Percentiles rank a stretch among this genome's conserved stretches.
Conservation (phyloP, 2,888 invertebrate genomes). For the Epirrhoe tristata region DNA sequence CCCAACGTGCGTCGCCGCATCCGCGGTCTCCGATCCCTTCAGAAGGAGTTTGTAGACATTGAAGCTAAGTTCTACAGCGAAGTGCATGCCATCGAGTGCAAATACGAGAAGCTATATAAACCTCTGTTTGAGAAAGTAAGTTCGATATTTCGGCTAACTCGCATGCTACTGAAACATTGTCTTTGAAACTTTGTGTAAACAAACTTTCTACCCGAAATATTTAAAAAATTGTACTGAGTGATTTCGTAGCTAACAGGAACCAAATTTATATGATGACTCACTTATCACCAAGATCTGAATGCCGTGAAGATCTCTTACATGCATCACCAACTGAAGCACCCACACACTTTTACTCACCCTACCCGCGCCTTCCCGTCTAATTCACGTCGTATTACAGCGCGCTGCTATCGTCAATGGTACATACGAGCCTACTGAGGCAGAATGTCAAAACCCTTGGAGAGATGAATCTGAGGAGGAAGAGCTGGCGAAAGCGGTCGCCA, state of each 20-base stretch:
- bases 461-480: constrained; percentile 90
- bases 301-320: constrained; percentile 78
- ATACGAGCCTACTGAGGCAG: constrained; percentile 95
- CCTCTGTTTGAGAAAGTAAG: constrained; percentile 91
- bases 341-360: neutral
- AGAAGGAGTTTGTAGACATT: constrained; percentile 92
- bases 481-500: constrained; percentile 88
- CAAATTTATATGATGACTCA: constrained; percentile 65
- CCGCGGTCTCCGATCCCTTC: constrained; percentile 94
- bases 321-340: constrained; percentile 80
- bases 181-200: too few species aligned
- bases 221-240: too few species aligned
- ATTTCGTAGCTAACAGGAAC: too few species aligned
- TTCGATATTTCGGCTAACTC: too few species aligned
- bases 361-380: constrained; percentile 9
- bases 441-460: constrained; percentile 95
- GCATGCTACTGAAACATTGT: too few species aligned
- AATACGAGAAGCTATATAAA: constrained; percentile 92
- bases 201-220: too few species aligned
- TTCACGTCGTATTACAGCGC: constrained; percentile 62
- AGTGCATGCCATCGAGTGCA: constrained; percentile 96
- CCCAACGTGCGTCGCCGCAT: constrained; percentile 92
- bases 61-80: constrained; percentile 97
- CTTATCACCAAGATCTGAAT: constrained; percentile 73
- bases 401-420: constrained; percentile 88